These are phyloP conservation scores for Aphidoletes aphidimyza DNA, from an alignment of 2,888 invertebrate species.

Conservation along the genomic window DNA sequence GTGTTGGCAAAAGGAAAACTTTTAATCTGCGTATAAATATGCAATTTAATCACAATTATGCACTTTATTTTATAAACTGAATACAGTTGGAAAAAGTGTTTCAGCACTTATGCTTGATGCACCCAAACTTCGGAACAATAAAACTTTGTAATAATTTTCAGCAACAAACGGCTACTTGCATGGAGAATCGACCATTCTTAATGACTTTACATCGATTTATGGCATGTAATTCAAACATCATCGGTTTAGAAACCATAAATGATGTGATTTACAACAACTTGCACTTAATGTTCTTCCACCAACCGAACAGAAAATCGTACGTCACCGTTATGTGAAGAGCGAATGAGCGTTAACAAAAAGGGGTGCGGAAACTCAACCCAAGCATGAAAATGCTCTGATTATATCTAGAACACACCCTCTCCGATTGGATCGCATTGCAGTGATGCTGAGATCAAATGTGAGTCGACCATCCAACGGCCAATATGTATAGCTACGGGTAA, in stretches of 20 bases:
- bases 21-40: neutral
- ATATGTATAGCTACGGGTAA: too few species aligned
- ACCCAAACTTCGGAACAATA: too few species aligned
- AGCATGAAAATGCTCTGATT: too few species aligned
- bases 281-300: neutral
- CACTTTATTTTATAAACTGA: neutral
- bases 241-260: slow-evolving; percentile 54
- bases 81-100: too few species aligned
- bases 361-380: neutral
- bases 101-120: too few species aligned
- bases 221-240: slow-evolving; percentile 52
- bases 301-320: neutral
- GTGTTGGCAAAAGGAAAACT: neutral
- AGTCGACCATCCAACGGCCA: too few species aligned
- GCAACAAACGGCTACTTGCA: neutral
- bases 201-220: slow-evolving; percentile 53
- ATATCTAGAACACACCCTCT: slow-evolving; percentile 29
- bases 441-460: neutral
- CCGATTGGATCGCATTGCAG: neutral
- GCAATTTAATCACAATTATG: slow-evolving; percentile 28
- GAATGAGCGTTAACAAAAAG: neutral
- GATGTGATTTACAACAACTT: slow-evolving; percentile 53
- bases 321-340: too few species aligned
- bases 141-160: neutral
- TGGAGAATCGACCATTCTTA: slow-evolving; percentile 53